Conservation (phyloP, 2,888 invertebrate genomes). For the Lithophane ornitopus region DNA sequence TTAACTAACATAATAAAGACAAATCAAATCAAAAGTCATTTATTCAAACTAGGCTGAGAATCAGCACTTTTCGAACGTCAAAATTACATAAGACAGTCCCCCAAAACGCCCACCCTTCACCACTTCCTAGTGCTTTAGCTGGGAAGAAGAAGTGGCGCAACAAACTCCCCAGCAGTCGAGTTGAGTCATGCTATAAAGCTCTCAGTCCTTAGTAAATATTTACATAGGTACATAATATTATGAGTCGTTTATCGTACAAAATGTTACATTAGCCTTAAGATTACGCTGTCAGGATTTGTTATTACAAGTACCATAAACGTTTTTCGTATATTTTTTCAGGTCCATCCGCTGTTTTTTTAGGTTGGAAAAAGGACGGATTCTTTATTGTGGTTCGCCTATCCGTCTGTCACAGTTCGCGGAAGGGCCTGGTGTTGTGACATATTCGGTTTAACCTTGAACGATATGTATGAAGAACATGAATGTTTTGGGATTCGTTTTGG, state of each 20-base stretch:
- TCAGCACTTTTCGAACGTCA: too few species aligned
- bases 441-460: constrained; percentile 18
- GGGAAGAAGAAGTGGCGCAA: too few species aligned
- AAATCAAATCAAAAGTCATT: too few species aligned
- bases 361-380: constrained; percentile 1
- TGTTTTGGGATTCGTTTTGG: constrained; percentile 14
- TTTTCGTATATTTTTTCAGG: constrained; percentile 29
- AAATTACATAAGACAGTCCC: too few species aligned
- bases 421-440: constrained; percentile 15
- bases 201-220: constrained; percentile 12
- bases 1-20: too few species aligned
- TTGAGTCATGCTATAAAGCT: neutral
- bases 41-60: too few species aligned
- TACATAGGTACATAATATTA: neutral
- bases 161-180: too few species aligned
- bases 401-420: neutral
- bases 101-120: too few species aligned
- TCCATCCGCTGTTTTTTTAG: constrained; percentile 10
- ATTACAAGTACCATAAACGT: constrained; percentile 10
- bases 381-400: constrained; percentile 16
- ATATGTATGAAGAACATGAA: constrained; percentile 1
- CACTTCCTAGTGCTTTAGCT: too few species aligned
- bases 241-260: neutral
- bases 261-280: neutral
- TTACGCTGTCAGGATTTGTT: constrained; percentile 4